phyloP scores from a whole-genome alignment of 2,113 vertebrate species.

The Stigmatopora nigra region DNA sequence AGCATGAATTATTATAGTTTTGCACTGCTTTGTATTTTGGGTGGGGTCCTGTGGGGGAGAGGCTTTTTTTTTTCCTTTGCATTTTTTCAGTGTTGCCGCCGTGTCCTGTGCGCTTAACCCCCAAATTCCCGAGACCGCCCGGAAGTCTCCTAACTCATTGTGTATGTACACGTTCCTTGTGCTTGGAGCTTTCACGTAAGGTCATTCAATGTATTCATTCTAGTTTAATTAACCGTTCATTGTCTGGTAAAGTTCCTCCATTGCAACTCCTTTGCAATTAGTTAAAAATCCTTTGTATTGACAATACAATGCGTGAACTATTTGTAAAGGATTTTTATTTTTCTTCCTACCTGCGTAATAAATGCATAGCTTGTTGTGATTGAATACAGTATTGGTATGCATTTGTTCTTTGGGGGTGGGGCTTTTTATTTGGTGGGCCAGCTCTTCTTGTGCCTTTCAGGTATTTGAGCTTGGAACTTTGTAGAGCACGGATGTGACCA shows the following conservation, averaged over 20 bases:
- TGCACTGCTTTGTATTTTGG: conserved; percentile 43
- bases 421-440: conserved; percentile 59
- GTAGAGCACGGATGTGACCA: conserved; percentile 68
- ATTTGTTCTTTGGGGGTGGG: conserved; percentile 69
- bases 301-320: conserved; percentile 65
- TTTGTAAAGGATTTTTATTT: conserved; percentile 67
- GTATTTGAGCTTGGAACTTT: conserved; percentile 71
- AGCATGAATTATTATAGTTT: conserved; percentile 28
- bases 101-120: conserved; percentile 68
- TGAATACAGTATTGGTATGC: conserved; percentile 72
- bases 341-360: conserved; percentile 64
- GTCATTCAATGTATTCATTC: conserved; percentile 60
- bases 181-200: conserved; percentile 65
- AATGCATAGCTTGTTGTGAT: conserved; percentile 74
- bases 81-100: conserved; percentile 71
- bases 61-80: conserved; percentile 64
- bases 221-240: conserved; percentile 53
- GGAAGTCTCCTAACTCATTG: conserved; percentile 69
- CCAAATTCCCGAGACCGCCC: conserved; percentile 59
- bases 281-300: conserved; percentile 62
- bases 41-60: conserved; percentile 52
- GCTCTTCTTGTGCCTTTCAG: conserved; percentile 77
- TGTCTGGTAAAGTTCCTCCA: conserved; percentile 53
- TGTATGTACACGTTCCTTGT: conserved; percentile 69
- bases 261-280: conserved; percentile 67